Evolutionary conservation across 1,140 invertebrate species (phyloP), one percentile per base, ranked within the genome.

Genomic region (Drosophila pseudoananassae): DNA sequence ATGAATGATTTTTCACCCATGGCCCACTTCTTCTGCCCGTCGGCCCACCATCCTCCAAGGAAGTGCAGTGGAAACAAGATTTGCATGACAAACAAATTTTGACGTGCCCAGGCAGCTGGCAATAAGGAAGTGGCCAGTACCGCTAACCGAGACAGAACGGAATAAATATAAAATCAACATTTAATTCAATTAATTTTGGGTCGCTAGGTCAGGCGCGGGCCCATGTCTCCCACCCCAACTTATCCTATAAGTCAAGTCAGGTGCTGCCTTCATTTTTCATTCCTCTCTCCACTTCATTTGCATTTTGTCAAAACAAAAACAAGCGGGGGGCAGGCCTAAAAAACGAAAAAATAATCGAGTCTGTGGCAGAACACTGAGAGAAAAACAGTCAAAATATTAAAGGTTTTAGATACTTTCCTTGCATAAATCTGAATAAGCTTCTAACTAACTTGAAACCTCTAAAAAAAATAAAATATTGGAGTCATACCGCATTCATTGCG

Each of bases 111-210:
- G 33, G 38, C 52, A 46, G 63, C n/a, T 36, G 56, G 50, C 33
- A 43, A 52, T 52, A 61, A 70, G 51, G 54, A 59, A 60, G 57
- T 43, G 7, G 12, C 55, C 50, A 49, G 45, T 57, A 73, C 59
- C 64, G 70, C 60, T 58, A 84, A 74, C 49, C 14, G 20, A 61
- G 36, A 69, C 63, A 83, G 61, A 74, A 36, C 47, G 50, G 60
- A 68, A 75, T 72, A 81, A 78, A 81, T 69, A 68, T 49, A 69
- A 47, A 69, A 82, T 78, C 74, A 76, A 68, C 33, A 82, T 82
- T 51, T 69, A 88, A 88, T 88, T 82, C 66, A 87, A 87, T 87
- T 87, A 88, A 87, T 80, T 84, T 87, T 87, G 70, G 78, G 83
- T 87, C 71, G 83, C 66, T 82, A 52, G 63, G 83, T 88, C 78